Percentiles rank a stretch among this genome's conserved stretches.
Evolutionary conservation across 2,888 invertebrate genomes (phyloP).

Genomic region (Drosophila koepferae): DNA sequence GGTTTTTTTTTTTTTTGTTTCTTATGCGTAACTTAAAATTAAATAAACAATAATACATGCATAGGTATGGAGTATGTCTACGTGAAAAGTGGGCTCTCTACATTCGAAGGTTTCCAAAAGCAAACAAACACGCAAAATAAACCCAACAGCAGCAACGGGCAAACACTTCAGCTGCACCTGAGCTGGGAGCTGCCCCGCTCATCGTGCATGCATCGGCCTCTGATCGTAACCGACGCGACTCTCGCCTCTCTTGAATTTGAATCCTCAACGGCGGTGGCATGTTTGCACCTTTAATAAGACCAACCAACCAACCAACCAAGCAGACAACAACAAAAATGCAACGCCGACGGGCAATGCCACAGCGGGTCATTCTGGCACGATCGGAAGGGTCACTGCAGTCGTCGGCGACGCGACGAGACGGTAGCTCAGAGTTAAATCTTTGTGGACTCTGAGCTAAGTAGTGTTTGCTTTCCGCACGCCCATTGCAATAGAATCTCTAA

Average conservation of each 20-base stretch:
- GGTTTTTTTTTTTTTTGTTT: slow-evolving; percentile 2
- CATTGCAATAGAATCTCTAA: slow-evolving; percentile 49
- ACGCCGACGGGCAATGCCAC: slow-evolving; percentile 42
- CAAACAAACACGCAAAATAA: slow-evolving; percentile 73
- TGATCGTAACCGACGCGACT: slow-evolving; percentile 72
- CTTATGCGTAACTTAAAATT: slow-evolving; percentile 71
- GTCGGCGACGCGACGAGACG: slow-evolving; percentile 4
- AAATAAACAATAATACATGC: slow-evolving; percentile 61
- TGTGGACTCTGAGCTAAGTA: slow-evolving; percentile 31
- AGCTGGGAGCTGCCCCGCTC: slow-evolving; percentile 24
- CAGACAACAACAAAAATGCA: slow-evolving; percentile 47
- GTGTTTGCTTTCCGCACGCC: slow-evolving; percentile 52
- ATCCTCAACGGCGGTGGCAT: slow-evolving; percentile 77
- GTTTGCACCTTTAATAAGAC: slow-evolving; percentile 82
- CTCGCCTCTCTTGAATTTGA: slow-evolving; percentile 48
- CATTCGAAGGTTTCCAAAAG: slow-evolving; percentile 59
- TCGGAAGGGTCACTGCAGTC: slow-evolving; percentile 28
- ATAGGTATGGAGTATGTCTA: slow-evolving; percentile 12
- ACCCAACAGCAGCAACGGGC: slow-evolving; percentile 54
- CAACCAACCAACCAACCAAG: slow-evolving; percentile 50
- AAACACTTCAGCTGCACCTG: slow-evolving; percentile 65
- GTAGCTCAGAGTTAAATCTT: slow-evolving; percentile 35
- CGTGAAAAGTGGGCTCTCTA: slow-evolving; percentile 54
- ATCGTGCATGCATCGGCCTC: slow-evolving; percentile 26
- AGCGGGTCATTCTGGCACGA: slow-evolving; percentile 44